Base-by-base conservation (phyloP, 1,140 invertebrate species). In the Aphelinus certus region DNA sequence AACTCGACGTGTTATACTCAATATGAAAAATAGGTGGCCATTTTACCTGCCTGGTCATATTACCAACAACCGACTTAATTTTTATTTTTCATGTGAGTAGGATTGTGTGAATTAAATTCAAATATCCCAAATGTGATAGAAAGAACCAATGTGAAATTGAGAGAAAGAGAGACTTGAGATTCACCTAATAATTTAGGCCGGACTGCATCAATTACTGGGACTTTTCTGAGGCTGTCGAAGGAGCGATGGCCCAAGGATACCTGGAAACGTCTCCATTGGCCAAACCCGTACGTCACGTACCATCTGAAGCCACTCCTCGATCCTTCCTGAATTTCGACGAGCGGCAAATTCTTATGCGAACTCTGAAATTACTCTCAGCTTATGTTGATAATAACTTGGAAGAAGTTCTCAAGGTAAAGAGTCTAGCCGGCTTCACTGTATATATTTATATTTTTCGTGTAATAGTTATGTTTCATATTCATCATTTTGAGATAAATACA, bases 271-370 rank as follows among this genome's bases (percentile, higher is more conserved):
- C 89, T 55, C 91, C 92, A 64, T 88, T 92, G 43, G 83, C 92
- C 46, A 84, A 89, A 58, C 92, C 92, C 0, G 78, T 92, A 1
- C 89, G 91, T 66, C 92, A 93, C 80, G 81, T 92, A 61, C 91
- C 92, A 45, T 89, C 89, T 43, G 81, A 88, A 74, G 90, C 91
- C 78, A 86, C 89, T 77, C 84, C 89, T 10, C 87, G 88, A 53
- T 92, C 91, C 77, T 93, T 92, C 87, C 88, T 94, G 5, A 92
- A 92, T 86, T 93, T 91, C 78, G 91, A 93, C 58, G 92, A 94
- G 83, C 84, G 92, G 26, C 85, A 85, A 49, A 84, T 87, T 7
- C 86, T 92, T 9, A 89, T 90, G 1, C 83, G 86, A 48, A 91
- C 91, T 1, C 84, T 94, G 67, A 87, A 91, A 79, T 93, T 93